Conservation (phyloP, 2,888 invertebrate species). For the Drosophila hamatofila region DNA sequence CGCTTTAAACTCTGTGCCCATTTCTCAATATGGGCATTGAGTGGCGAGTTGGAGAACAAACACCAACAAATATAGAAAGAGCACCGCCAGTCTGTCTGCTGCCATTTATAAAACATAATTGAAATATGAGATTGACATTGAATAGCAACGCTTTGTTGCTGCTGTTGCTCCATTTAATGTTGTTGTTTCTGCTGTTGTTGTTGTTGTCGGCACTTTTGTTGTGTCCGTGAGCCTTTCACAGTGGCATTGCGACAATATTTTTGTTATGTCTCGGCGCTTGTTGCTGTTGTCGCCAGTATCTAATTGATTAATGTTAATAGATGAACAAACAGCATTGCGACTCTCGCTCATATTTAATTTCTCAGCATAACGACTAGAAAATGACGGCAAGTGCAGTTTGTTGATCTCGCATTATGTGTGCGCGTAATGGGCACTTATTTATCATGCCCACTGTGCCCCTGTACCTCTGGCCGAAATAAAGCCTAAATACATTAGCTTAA, state of each 20-base stretch:
- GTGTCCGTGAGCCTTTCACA: conserved; percentile 30
- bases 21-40: background rate
- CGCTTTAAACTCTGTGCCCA: background rate
- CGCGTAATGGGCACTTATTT: conserved; percentile 46
- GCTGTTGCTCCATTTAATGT: conserved; percentile 27
- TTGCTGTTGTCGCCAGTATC: conserved; percentile 48
- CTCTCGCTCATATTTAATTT: conserved; percentile 51
- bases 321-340: conserved; percentile 28
- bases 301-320: conserved; percentile 77
- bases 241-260: conserved; percentile 49
- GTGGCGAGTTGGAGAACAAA: background rate
- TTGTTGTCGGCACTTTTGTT: conserved; percentile 49
- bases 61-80: conserved; percentile 20
- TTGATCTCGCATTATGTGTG: conserved; percentile 41
- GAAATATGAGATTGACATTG: conserved; percentile 80
- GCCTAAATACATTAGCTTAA: conserved; percentile 10
- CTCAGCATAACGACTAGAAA: conserved; percentile 22
- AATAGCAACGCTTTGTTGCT: conserved; percentile 56
- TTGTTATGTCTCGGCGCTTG: conserved; percentile 25
- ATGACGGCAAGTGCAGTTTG: conserved; percentile 41
- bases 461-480: conserved; percentile 15
- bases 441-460: conserved; percentile 6
- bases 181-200: conserved; percentile 30
- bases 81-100: conserved; percentile 60
- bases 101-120: conserved; percentile 78